Base-by-base conservation (phyloP, 2,113 vertebrate species). In the Leptobrachium ailaonicum region DNA sequence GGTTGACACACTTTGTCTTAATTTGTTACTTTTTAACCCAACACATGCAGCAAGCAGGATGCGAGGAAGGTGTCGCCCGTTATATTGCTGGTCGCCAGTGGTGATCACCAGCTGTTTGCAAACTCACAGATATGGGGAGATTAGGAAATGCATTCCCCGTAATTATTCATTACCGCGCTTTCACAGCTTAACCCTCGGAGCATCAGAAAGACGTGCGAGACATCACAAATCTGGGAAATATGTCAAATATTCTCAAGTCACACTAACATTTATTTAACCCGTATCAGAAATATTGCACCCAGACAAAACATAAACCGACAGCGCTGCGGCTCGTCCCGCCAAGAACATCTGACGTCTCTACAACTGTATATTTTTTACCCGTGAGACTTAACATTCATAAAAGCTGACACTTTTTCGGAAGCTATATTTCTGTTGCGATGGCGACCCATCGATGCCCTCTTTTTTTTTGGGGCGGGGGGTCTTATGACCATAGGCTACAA, bases 1-100 rank as follows among this genome's bases (percentile, higher is more conserved):
- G 20, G 80, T 83, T 84, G 85, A 70, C 81, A 83, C 80, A 7
- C 60, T 75, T 83, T 73, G 32, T 32, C 43, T 64, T 14, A 3
- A 2, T 1, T 1, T n/a, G 0, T 20, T 32, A 8, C 4, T 66
- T 85, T 8, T 7, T 84, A 70, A 3, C 1, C 68, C 77, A 47
- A 13, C 9, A 69, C 71, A 20, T 71, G 0, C 13, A 6, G 64
- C 1, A 82, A 71, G 75, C 1, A 12, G 83, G 83, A 70, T 3
- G 1, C 42, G 2, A n/a, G 47, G 45, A 77, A 50, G 75, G 58
- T 8, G 1, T 41, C 77, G 82, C 62, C 80, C 2, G 2, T 0
- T 41, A 5, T 44, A 77, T 79, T 71, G 2, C 54, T 64, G 0
- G 0, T 54, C 20, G 62, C 9, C 66, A 32, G 47, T 70, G 76